Evolutionary conservation across 2,797 vertebrate genomes (phyloP).

Genomic region (Acomys russatus): DNA sequence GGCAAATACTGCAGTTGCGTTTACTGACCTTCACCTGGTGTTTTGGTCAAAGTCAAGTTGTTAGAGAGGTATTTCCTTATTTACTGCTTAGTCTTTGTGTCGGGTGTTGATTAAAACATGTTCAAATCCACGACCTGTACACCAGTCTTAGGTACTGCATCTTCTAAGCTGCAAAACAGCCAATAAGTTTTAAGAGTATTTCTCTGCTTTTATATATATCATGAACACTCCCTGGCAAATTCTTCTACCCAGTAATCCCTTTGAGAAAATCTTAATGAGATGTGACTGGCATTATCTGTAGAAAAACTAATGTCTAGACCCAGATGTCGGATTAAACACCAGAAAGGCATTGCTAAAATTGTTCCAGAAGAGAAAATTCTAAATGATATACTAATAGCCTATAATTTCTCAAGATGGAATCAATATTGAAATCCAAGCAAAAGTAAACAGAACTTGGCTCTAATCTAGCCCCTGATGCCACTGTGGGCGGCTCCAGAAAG

Average conservation of each 20-base stretch:
- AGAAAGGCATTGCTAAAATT: constrained; percentile 33
- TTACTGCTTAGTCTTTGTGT: neutral
- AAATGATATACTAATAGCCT: constrained; percentile 45
- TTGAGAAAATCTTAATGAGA: constrained; percentile 30
- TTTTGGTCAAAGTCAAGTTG: neutral
- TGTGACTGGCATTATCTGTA: neutral
- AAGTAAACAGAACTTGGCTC: constrained; percentile 70
- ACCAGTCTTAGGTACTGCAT: neutral
- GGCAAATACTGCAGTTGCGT: neutral
- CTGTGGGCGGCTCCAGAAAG: constrained; percentile 49
- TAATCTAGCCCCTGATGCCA: constrained; percentile 54
- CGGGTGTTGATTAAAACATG: neutral
- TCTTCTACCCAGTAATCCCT: neutral
- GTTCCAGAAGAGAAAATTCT: constrained; percentile 60
- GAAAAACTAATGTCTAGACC: constrained; percentile 12
- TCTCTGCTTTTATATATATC: neutral
- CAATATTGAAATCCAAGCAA: constrained; percentile 66
- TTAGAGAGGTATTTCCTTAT: neutral
- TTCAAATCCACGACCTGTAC: neutral
- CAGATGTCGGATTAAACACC: constrained; percentile 58
- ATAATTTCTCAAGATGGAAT: constrained; percentile 69
- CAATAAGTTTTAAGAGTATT: neutral
- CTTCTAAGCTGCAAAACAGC: neutral
- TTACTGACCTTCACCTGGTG: neutral
- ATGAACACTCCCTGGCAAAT: neutral